These are phyloP conservation scores for Thaleichthys pacificus DNA, from an alignment of 2,797 vertebrate species.

Conservation along the genomic window DNA sequence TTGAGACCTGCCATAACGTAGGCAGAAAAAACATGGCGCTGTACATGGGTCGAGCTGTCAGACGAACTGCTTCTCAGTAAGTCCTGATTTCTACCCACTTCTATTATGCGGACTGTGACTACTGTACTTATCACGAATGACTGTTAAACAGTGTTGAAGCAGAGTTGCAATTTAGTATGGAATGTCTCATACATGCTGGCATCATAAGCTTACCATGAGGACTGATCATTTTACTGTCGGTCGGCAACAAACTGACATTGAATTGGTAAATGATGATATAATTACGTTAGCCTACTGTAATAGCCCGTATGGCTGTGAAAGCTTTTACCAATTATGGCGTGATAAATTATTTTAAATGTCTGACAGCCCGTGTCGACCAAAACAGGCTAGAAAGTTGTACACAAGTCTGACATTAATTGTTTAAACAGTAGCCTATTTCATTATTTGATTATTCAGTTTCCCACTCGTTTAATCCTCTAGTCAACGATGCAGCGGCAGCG, in stretches of 20 bases:
- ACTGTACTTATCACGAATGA: not conserved
- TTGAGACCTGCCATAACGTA: constrained; percentile 14
- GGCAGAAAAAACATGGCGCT: constrained; percentile 71
- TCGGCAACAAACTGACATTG: constrained; percentile 1
- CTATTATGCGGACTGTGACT: not conserved
- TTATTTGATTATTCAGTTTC: too few relatives aligned
- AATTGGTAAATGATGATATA: not conserved
- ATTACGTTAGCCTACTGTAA: too few relatives aligned
- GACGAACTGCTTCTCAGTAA: constrained; percentile 66
- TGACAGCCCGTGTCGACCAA: too few relatives aligned
- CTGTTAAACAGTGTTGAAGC: not conserved
- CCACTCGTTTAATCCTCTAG: too few relatives aligned
- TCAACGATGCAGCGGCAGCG: too few relatives aligned
- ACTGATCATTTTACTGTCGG: not conserved
- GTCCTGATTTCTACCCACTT: constrained; percentile 42
- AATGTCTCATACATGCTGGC: not conserved
- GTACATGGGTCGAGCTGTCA: constrained; percentile 52
- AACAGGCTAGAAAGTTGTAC: too few relatives aligned
- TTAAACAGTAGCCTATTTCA: too few relatives aligned
- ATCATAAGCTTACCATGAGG: not conserved
- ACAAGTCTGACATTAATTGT: too few relatives aligned
- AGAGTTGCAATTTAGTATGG: not conserved
- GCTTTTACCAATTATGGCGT: not conserved
- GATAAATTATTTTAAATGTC: not conserved
- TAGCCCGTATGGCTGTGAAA: not conserved